A percentile compares a stretch with the other conserved stretches of the same genome.
These are phyloP conservation scores for Hormaphis cornu DNA, from an alignment of 1,140 invertebrate genomes.

Conservation along the genomic window DNA sequence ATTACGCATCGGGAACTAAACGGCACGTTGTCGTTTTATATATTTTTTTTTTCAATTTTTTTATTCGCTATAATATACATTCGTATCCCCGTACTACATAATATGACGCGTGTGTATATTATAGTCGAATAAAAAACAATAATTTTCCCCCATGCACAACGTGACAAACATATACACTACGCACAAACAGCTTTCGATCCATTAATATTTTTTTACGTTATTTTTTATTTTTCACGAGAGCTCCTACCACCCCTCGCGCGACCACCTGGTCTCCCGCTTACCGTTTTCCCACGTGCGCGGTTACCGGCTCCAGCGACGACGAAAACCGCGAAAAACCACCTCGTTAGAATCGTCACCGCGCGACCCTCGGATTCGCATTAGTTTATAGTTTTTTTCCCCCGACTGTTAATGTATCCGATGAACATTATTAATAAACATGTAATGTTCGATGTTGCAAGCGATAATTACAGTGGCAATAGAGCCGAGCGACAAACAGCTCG, in stretches of 20 bases:
- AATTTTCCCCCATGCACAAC: background rate
- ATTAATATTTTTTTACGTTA: conserved; percentile 21
- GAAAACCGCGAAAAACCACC: too few species aligned
- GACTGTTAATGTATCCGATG: too few species aligned
- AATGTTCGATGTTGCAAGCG: too few species aligned
- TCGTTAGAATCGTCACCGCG: background rate
- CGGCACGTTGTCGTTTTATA: background rate
- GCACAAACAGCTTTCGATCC: conserved; percentile 14
- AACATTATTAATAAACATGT: too few species aligned
- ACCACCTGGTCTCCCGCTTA: conserved; percentile 18
- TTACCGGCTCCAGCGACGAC: too few species aligned
- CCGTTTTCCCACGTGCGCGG: conserved; percentile 16
- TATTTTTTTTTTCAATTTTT: background rate
- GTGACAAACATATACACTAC: background rate
- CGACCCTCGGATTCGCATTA: too few species aligned
- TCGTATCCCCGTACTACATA: too few species aligned
- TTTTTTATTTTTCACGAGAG: background rate
- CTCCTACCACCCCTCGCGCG: background rate
- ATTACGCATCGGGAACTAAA: background rate
- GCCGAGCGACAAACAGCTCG: too few species aligned
- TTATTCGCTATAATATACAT: too few species aligned
- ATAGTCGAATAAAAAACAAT: background rate
- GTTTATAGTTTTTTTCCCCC: too few species aligned
- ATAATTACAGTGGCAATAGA: too few species aligned
- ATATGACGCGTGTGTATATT: background rate